Base-by-base conservation (phyloP, 2,797 vertebrate genomes). In the Glyptemys insculpta region DNA sequence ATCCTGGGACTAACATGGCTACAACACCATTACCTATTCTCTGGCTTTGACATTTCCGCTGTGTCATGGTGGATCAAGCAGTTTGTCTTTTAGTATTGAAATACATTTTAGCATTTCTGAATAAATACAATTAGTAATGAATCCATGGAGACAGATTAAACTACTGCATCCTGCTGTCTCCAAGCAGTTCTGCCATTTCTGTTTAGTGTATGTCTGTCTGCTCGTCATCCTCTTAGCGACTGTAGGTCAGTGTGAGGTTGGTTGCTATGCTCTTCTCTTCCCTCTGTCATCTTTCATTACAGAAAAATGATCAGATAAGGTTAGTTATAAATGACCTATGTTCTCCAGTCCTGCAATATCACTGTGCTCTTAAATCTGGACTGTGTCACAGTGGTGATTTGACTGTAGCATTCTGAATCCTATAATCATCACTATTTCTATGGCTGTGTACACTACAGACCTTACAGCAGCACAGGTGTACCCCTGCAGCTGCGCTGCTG, bases 11-110 rank as follows among this genome's bases (percentile, higher is more conserved):
- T 18, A 68, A 68, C 34, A 9, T 21, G 19, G 34, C 8, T 65
- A 65, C 34, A 65, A 18, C 8, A 72, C 72, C 44, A 72, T 54
- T 72, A 8, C 27, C 31, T 44, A 6, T 19, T 49, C 34, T 59
- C 59, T 85, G 80, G 53, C 31, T 83, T 89, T 87, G n/a, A 54
- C 88, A 87, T 37, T 92, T 89, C 41, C 31, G 16, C 23, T 79
- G 37, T 89, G 49, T 95, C 84, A 82, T 16, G 41, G 47, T 19
- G 53, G n/a, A 72, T 57, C 47, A 12, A 65, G 52, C 82, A 90
- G 53, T 81, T 90, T 94, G 83, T 91, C 93, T 96, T 85, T 95
- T 56, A 44, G 50, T 49, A 80, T 88, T 95, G 79, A 50, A 6
- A 27, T 41, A 79, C 37, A 87, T 79, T 79, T 88, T 62, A 92